Evolutionary conservation across 2,888 invertebrate genomes (phyloP).

Genomic region (Macrostomum cliftonense): DNA sequence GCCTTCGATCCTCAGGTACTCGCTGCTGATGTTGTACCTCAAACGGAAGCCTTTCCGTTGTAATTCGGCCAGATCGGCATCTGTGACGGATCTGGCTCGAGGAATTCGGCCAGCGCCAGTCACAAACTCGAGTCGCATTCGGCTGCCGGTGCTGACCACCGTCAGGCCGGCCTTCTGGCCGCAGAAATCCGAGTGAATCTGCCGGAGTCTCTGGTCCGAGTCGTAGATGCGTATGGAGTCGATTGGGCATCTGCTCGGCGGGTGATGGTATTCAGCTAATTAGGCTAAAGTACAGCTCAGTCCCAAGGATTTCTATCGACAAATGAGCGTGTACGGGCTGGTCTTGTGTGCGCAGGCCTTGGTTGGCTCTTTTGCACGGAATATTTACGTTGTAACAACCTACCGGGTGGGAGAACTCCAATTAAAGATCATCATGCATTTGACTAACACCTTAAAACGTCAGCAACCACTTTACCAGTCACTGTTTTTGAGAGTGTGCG

Average conservation of each 20-base stretch:
- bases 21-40: constrained; percentile 2
- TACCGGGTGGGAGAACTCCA: too few relatives aligned
- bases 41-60: constrained; percentile 6
- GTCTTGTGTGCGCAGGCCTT: too few relatives aligned
- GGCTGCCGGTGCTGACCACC: constrained; percentile 1
- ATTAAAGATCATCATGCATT: too few relatives aligned
- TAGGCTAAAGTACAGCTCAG: too few relatives aligned
- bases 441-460: too few relatives aligned
- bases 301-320: too few relatives aligned
- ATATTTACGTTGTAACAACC: too few relatives aligned
- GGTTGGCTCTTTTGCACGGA: too few relatives aligned
- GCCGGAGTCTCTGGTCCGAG: not conserved
- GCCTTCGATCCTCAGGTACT: not conserved
- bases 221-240: constrained; percentile 7
- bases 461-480: too few relatives aligned
- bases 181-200: constrained; percentile 4
- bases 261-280: too few relatives aligned
- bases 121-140: not conserved
- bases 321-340: too few relatives aligned
- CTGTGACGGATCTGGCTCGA: not conserved
- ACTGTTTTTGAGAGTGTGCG: too few relatives aligned
- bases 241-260: not conserved
- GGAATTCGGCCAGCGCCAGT: constrained; percentile 1
- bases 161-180: constrained; percentile 3
- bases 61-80: not conserved